phyloP scores from a whole-genome alignment of 2,888 invertebrate species.

The Scaptomyza caliginosa region DNA sequence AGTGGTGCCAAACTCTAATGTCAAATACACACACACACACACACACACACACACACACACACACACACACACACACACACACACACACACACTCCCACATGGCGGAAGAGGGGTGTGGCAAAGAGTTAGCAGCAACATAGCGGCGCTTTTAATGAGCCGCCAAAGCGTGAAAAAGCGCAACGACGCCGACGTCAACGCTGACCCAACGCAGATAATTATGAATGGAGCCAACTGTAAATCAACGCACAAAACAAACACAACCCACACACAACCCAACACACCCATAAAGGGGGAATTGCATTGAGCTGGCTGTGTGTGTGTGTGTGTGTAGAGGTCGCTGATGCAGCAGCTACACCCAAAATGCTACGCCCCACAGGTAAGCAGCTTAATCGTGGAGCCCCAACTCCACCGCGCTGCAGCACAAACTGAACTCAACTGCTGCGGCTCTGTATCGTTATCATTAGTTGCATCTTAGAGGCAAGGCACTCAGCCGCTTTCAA shows the following conservation, averaged over 20 bases:
- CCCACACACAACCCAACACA: constrained; percentile 61
- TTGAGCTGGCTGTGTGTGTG: constrained; percentile 66
- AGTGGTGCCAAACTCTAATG: constrained; percentile 36
- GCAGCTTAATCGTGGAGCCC: constrained; percentile 70
- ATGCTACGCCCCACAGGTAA: constrained; percentile 74
- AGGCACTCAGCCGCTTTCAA: constrained; percentile 77
- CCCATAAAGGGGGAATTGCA: constrained; percentile 39
- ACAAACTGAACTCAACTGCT: constrained; percentile 2
- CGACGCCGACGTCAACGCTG: constrained; percentile 32
- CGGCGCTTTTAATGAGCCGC: constrained; percentile 71
- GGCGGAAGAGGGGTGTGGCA: constrained; percentile 61
- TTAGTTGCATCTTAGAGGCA: constrained; percentile 81
- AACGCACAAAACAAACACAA: constrained; percentile 69
- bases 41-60: constrained; percentile 5
- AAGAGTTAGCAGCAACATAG: constrained; percentile 27
- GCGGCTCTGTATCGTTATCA: constrained; percentile 60
- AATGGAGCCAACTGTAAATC: constrained; percentile 76
- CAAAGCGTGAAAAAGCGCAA: constrained; percentile 78
- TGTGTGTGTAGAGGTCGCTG: constrained; percentile 52
- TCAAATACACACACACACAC: constrained; percentile 26
- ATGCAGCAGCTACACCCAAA: constrained; percentile 77
- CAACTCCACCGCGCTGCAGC: constrained; percentile 3
- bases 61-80: constrained; percentile 22
- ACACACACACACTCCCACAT: constrained; percentile 17
- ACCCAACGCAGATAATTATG: constrained; percentile 67